Conservation (phyloP, 2,113 vertebrate genomes). For the Rousettus leschenaultii region DNA sequence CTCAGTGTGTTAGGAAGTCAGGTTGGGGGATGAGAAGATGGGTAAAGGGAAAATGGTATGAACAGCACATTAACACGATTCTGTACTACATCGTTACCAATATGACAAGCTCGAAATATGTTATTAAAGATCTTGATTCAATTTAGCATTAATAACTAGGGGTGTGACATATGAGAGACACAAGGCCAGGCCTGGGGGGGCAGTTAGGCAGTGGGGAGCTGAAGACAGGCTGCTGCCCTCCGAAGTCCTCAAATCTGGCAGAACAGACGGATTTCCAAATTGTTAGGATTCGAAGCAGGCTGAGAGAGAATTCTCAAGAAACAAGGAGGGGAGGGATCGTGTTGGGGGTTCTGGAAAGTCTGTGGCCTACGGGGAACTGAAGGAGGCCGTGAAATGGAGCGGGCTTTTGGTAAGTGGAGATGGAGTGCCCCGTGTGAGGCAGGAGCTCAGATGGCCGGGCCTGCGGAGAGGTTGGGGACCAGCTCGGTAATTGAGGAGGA, state of each 20-base stretch:
- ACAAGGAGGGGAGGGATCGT: neutral
- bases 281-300: neutral
- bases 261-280: neutral
- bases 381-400: neutral
- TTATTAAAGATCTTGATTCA: neutral
- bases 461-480: neutral
- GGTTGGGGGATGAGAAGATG: constrained; percentile 40
- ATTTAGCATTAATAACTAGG: neutral
- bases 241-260: neutral
- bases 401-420: neutral
- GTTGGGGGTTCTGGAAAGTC: neutral
- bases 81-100: neutral
- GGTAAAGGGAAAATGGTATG: neutral
- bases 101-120: neutral
- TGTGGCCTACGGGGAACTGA: neutral
- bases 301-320: neutral
- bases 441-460: neutral
- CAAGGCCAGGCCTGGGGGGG: neutral
- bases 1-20: constrained; percentile 79
- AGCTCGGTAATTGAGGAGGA: neutral
- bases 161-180: neutral
- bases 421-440: neutral
- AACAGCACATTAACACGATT: neutral
- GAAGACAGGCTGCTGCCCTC: neutral
- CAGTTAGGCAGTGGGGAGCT: neutral